phyloP scores from a whole-genome alignment of 1,140 invertebrate species.

The Drosophila sturtevanti region DNA sequence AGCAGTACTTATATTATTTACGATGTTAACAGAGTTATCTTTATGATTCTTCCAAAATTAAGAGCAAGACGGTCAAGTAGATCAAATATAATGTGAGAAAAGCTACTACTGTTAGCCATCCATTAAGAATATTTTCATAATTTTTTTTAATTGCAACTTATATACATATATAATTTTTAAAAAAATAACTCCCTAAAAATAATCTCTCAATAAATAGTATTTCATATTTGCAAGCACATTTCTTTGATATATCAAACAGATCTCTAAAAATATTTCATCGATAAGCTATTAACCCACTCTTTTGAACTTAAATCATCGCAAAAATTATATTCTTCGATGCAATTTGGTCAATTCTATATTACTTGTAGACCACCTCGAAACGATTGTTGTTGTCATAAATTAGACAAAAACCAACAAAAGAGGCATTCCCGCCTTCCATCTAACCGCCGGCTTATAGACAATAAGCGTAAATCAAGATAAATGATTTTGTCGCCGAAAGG shows the following conservation, averaged over 20 bases:
- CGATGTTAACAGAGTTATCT: too few species aligned
- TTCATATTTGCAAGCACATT: too few species aligned
- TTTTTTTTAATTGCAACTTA: too few species aligned
- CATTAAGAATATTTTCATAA: too few species aligned
- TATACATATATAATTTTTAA: too few species aligned
- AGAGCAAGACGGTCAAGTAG: too few species aligned
- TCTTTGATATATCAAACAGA: neutral
- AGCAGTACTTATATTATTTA: too few species aligned
- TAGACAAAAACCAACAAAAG: neutral
- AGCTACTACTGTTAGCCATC: too few species aligned
- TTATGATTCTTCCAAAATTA: too few species aligned
- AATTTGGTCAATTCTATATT: neutral
- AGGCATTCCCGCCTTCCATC: neutral
- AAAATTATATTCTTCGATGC: neutral
- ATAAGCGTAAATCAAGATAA: constrained; percentile 76
- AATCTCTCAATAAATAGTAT: too few species aligned
- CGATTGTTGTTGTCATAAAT: neutral
- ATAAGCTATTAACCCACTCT: neutral
- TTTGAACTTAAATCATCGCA: neutral
- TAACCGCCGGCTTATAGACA: constrained; percentile 44
- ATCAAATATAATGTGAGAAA: too few species aligned
- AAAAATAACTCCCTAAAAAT: too few species aligned
- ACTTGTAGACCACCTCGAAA: neutral
- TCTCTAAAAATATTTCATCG: neutral
- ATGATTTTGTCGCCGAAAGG: constrained; percentile 73